A percentile compares a stretch with the other conserved stretches of the same genome.
These are phyloP conservation scores for Drosophila nigricruria DNA, from an alignment of 2,888 invertebrate genomes.

Conservation along the genomic window DNA sequence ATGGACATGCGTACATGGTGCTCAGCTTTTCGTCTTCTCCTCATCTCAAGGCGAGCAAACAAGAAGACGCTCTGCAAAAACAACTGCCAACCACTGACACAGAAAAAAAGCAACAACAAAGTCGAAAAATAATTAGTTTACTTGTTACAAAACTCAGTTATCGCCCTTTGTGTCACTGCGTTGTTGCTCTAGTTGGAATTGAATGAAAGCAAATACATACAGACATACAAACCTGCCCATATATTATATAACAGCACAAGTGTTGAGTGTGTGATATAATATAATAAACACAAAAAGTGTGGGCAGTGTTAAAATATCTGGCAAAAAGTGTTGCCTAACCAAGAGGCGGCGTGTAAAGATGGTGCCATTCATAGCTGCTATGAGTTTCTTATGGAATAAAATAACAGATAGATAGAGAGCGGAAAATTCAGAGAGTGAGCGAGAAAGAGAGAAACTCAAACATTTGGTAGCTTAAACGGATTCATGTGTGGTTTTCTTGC, in stretches of 20 bases:
- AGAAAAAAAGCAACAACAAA: slow-evolving; percentile 43
- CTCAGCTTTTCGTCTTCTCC: slow-evolving; percentile 21
- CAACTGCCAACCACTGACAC: slow-evolving; percentile 42
- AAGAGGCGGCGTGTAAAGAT: slow-evolving; percentile 46
- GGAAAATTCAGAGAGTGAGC: not conserved
- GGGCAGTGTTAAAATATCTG: slow-evolving; percentile 37
- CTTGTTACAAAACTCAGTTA: slow-evolving; percentile 80
- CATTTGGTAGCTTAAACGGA: slow-evolving; percentile 10
- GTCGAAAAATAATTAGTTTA: slow-evolving; percentile 81
- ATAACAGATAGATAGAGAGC: slow-evolving; percentile 6
- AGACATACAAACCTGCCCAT: slow-evolving; percentile 29
- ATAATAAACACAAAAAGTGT: slow-evolving; percentile 36
- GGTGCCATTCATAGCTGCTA: slow-evolving; percentile 40
- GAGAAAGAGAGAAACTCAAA: slow-evolving; percentile 2
- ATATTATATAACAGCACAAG: slow-evolving; percentile 12
- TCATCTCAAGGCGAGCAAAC: slow-evolving; percentile 56
- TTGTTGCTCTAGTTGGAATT: slow-evolving; percentile 70
- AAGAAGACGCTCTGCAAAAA: slow-evolving; percentile 40
- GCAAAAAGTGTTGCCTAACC: slow-evolving; percentile 67
- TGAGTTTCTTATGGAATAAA: not conserved
- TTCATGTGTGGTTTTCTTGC: slow-evolving; percentile 16
- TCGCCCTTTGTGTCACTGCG: slow-evolving; percentile 63
- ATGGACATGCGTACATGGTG: slow-evolving; percentile 21
- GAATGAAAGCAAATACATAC: slow-evolving; percentile 66
- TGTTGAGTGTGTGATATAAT: slow-evolving; percentile 54